Evolutionary conservation across 2,888 invertebrate genomes (phyloP).

Genomic region (Thyatira batis): DNA sequence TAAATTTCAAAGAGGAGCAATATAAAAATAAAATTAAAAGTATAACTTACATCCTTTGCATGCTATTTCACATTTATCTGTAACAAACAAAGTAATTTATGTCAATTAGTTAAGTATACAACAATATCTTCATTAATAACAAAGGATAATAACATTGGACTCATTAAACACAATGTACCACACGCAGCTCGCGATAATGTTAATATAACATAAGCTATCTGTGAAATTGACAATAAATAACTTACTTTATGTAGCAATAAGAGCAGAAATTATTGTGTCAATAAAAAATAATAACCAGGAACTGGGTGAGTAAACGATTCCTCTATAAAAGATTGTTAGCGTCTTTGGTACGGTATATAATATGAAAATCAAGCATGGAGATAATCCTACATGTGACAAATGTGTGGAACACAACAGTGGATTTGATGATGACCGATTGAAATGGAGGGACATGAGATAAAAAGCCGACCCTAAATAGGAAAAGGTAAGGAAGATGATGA

Average conservation of each 20-base stretch:
- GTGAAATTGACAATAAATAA: background rate
- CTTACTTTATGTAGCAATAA: background rate
- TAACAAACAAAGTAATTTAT: conserved; percentile 58
- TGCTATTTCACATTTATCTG: conserved; percentile 70
- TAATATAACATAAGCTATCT: background rate
- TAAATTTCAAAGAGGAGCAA: conserved; percentile 6
- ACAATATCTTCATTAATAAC: background rate
- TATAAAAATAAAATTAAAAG: conserved; percentile 8
- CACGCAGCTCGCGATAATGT: conserved; percentile 17
- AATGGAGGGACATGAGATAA: no score
- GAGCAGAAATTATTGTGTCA: background rate
- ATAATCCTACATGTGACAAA: no score
- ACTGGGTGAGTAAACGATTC: no score
- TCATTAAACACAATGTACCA: conserved; percentile 8
- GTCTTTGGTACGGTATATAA: no score
- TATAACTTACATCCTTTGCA: conserved; percentile 70
- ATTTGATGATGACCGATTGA: no score
- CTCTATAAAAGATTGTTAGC: no score
- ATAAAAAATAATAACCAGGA: background rate
- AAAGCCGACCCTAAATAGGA: no score
- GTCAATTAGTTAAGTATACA: conserved; percentile 22
- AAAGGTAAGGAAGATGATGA: no score
- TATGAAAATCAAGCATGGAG: no score
- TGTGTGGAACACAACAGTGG: no score
- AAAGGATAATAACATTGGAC: background rate